phyloP scores from a whole-genome alignment of 2,797 vertebrate genomes.

The Peromyscus eremicus region DNA sequence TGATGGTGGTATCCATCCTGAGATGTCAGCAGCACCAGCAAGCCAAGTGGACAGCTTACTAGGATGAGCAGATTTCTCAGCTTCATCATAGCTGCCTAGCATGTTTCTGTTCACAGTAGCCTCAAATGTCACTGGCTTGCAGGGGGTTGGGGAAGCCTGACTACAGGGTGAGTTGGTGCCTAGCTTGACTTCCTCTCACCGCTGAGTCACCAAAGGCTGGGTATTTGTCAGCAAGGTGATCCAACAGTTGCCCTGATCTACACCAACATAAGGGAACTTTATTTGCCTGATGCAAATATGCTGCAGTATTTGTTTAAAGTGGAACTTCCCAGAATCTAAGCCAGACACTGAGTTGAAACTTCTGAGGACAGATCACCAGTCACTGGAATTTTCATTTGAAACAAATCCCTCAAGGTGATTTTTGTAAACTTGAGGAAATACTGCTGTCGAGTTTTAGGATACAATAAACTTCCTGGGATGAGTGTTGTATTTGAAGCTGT shows the following conservation, averaged over 20 bases:
- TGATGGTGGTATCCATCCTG: not conserved
- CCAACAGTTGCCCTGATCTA: not conserved
- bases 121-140: not conserved
- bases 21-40: not conserved
- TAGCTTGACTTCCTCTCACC: not conserved
- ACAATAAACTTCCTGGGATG: not conserved
- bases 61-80: not conserved
- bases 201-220: not conserved
- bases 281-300: not conserved
- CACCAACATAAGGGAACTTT: not conserved
- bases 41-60: not conserved
- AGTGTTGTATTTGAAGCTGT: not conserved
- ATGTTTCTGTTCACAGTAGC: fast-evolving
- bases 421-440: slow-evolving; percentile 28
- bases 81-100: not conserved
- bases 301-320: slow-evolving; percentile 18
- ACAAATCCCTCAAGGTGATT: not conserved
- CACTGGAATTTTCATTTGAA: not conserved
- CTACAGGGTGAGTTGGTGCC: not conserved
- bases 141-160: not conserved
- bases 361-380: not conserved
- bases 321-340: not conserved
- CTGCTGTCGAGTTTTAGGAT: not conserved
- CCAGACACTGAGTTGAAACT: not conserved
- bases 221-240: not conserved